These are phyloP conservation scores for Sebastolobus altivelis DNA, from an alignment of 2,797 vertebrate species.

Conservation along the genomic window DNA sequence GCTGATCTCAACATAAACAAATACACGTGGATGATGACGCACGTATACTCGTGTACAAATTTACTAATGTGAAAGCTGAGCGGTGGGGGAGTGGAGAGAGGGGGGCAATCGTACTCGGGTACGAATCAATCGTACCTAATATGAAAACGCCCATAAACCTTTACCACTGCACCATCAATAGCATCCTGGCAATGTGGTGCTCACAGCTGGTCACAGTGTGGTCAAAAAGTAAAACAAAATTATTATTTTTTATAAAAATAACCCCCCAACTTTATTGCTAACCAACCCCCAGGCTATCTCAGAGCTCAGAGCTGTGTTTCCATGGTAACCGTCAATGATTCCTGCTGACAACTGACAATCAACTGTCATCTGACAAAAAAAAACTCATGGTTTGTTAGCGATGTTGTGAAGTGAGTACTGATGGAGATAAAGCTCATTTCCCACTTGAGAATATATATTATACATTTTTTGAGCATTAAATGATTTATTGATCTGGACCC, in stretches of 20 bases:
- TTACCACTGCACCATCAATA: slow-evolving; percentile 22
- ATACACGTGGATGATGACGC: too few species aligned
- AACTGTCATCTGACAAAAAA: slow-evolving; percentile 13
- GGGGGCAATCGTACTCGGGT: too few species aligned
- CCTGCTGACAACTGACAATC: slow-evolving; percentile 14
- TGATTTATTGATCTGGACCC: slow-evolving; percentile 41
- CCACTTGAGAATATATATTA: neutral
- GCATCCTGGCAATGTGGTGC: neutral
- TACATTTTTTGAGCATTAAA: neutral
- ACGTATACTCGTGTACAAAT: too few species aligned
- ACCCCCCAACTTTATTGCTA: neutral
- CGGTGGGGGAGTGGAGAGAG: too few species aligned
- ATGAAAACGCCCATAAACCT: neutral
- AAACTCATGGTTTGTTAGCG: neutral
- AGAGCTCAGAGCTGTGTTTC: slow-evolving; percentile 24
- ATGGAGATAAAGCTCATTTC: neutral
- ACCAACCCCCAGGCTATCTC: neutral
- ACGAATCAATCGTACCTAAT: too few species aligned
- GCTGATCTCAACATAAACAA: too few species aligned
- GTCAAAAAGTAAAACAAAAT: neutral
- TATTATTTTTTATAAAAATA: neutral
- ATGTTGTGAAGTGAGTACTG: slow-evolving; percentile 1
- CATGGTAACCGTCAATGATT: slow-evolving; percentile 25
- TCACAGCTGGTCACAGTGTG: neutral
- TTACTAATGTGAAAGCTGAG: too few species aligned